A percentile compares a stretch with the other conserved stretches of the same genome.
Evolutionary conservation across 2,113 vertebrate species (phyloP).

Genomic region (Bufo bufo): DNA sequence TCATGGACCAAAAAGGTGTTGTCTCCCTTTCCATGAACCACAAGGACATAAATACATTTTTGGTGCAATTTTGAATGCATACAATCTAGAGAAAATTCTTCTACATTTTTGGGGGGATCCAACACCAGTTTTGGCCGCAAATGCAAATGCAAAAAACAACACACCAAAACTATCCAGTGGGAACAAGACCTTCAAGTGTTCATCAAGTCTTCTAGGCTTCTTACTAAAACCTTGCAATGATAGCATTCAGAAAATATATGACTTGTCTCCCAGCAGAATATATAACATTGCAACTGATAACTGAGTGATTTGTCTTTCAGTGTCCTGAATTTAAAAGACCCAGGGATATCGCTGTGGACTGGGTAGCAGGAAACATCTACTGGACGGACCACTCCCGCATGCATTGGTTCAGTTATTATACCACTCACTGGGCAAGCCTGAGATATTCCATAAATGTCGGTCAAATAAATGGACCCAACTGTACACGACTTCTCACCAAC

Average conservation of each 20-base stretch:
- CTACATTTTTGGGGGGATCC: not conserved
- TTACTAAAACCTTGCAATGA: not conserved
- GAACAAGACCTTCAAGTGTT: too few relatives aligned
- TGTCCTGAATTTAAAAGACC: constrained; percentile 96
- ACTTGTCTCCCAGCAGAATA: not conserved
- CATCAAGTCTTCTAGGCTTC: not conserved
- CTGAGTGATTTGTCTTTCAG: constrained; percentile 68
- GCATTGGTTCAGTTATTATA: constrained; percentile 99
- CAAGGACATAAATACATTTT: too few relatives aligned
- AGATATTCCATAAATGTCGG: constrained; percentile 97
- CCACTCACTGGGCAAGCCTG: constrained; percentile 96
- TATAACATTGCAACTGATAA: not conserved
- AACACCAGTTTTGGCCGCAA: too few relatives aligned
- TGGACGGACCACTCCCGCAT: constrained; percentile 98
- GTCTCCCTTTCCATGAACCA: too few relatives aligned
- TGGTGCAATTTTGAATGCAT: not conserved
- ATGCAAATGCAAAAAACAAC: not conserved
- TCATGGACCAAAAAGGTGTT: too few relatives aligned
- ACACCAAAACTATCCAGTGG: not conserved
- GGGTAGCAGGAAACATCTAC: constrained; percentile 95
- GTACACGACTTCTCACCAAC: constrained; percentile 92
- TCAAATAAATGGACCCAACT: constrained; percentile 91
- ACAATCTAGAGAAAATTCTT: not conserved
- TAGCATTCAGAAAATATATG: not conserved
- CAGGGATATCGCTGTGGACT: constrained; percentile 92